Evolutionary conservation across 2,113 vertebrate species (phyloP).

Genomic region (Anarrhichthys ocellatus): DNA sequence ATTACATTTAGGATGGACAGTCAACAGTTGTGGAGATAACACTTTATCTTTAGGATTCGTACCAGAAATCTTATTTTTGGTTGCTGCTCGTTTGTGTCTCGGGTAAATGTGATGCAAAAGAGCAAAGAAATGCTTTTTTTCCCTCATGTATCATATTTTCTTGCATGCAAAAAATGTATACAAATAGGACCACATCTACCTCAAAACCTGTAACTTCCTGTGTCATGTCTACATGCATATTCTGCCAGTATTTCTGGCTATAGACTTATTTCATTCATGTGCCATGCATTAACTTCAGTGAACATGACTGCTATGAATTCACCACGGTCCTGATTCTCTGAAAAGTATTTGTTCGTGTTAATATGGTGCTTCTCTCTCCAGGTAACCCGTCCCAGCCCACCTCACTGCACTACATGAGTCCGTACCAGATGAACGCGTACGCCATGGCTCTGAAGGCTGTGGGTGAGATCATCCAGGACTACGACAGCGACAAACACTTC

Average conservation of each 20-base stretch:
- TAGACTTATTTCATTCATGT: not conserved
- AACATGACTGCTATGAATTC: not conserved
- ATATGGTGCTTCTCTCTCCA: conserved; percentile 57
- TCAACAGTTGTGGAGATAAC: too few species aligned
- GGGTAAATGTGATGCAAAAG: too few species aligned
- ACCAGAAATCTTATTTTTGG: too few species aligned
- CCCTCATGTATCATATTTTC: not conserved
- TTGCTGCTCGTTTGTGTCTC: too few species aligned
- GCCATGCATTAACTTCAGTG: not conserved
- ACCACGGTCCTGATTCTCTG: not conserved
- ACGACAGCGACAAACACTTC: conserved; percentile 95
- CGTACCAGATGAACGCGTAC: conserved; percentile 94
- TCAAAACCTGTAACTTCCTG: not conserved
- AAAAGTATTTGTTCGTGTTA: not conserved
- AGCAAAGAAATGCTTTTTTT: too few species aligned
- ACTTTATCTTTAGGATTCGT: not conserved
- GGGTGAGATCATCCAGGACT: conserved; percentile 95
- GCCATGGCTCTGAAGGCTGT: conserved; percentile 94
- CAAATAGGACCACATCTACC: too few species aligned
- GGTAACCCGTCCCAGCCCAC: conserved; percentile 93
- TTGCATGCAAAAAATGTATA: too few species aligned
- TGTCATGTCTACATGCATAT: not conserved
- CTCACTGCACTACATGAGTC: conserved; percentile 92
- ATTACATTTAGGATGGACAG: not conserved
- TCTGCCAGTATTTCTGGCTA: not conserved